phyloP scores from a whole-genome alignment of 2,797 vertebrate species.

The Crenuchus spilurus region DNA sequence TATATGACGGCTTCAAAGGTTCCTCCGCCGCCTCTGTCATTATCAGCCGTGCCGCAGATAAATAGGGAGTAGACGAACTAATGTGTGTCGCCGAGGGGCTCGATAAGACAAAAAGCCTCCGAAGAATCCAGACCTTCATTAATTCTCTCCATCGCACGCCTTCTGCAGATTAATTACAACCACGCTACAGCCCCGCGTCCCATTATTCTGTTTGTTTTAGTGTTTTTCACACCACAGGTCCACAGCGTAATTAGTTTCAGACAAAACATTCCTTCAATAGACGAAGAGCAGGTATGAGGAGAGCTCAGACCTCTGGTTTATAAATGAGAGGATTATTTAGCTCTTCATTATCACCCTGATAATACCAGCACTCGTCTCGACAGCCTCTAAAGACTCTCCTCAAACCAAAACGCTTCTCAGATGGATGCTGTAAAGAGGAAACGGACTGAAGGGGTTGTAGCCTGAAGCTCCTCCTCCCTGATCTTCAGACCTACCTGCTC shows the following conservation, averaged over 20 bases:
- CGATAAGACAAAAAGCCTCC: conserved; percentile 6
- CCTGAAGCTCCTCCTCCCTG: too few relatives aligned
- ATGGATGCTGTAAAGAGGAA: too few relatives aligned
- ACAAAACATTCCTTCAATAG: not conserved
- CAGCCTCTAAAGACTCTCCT: not conserved
- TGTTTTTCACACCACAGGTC: not conserved
- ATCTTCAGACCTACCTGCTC: too few relatives aligned
- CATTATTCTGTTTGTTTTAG: conserved; percentile 14
- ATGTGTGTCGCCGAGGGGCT: conserved; percentile 6
- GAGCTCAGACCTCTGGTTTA: not conserved
- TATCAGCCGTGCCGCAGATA: conserved; percentile 12
- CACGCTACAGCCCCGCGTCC: not conserved
- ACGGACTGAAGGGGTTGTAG: too few relatives aligned
- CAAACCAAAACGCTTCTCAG: not conserved
- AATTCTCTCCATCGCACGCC: conserved; percentile 2
- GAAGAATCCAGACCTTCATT: conserved; percentile 22
- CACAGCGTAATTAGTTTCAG: not conserved
- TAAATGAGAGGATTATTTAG: not conserved
- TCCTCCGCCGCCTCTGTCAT: not conserved
- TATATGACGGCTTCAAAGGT: conserved; percentile 22
- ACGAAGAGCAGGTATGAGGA: not conserved
- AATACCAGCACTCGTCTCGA: not conserved
- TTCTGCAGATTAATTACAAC: conserved; percentile 15
- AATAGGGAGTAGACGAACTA: conserved; percentile 7
- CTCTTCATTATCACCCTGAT: not conserved